Evolutionary conservation across 2,888 invertebrate genomes (phyloP), one percentile per base, ranked within the genome.

Genomic region (Empis stercorea): DNA sequence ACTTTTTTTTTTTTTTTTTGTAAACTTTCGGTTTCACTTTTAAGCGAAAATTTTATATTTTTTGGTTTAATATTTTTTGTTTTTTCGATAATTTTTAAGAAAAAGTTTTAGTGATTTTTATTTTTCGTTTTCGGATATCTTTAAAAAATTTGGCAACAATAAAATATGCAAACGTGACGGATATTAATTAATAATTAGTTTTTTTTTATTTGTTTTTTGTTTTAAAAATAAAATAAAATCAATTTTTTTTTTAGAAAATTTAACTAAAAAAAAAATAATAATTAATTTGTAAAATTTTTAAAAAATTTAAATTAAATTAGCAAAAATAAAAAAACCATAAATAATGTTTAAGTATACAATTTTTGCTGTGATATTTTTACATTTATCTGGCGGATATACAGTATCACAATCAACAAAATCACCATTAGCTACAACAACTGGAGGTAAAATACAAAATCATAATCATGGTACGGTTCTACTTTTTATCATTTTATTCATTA

Each of bases 301-400:
- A n/a, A n/a, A n/a, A n/a, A n/a, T n/a, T n/a, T n/a, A n/a, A n/a
- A 20, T 20, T 17, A 41, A 41, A 14, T 44, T n/a, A 39, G 4
- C 15, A n/a, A 16, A 4, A 16, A 4, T 5, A 27, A 16, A 15
- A 42, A 42, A 42, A 42, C 10, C 45, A 20, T 30, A 16, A 37
- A 59, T 56, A 54, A 65, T 67, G 67, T 61, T 62, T 54, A 65
- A 62, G 50, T 62, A 60, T 59, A 53, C 62, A 30, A 53, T 63
- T 50, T 58, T 64, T 54, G 58, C 66, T 64, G 64, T 66, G 64
- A 65, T 68, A 64, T 58, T 57, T 55, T 52, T 66, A 56, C 65
- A 65, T 54, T 53, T 68, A 56, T 54, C 63, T 38, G 61, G 62
- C 61, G 59, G 61, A 46, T 57, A 61, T 41, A 54, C 60, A 48